These are phyloP conservation scores for Picus viridis DNA, from an alignment of 2,797 vertebrate genomes.

Conservation along the genomic window DNA sequence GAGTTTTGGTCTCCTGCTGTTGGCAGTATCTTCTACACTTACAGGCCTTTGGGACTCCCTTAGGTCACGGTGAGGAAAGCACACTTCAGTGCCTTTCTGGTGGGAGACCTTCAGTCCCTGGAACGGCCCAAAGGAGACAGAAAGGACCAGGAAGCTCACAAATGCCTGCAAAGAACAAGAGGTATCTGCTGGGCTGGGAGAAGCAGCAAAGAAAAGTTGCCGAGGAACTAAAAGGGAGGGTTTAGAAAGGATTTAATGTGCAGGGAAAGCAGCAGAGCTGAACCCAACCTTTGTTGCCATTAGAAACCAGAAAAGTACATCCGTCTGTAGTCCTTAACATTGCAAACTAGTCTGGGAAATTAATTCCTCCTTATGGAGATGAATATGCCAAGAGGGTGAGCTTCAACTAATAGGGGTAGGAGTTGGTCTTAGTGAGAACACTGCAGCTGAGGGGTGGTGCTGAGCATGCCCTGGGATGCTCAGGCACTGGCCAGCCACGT, in stretches of 20 bases:
- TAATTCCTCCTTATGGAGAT: neutral
- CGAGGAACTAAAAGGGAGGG: neutral
- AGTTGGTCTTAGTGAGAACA: neutral
- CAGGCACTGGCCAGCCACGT: accelerated
- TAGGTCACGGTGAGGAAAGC: neutral
- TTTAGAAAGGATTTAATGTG: neutral
- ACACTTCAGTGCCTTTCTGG: neutral
- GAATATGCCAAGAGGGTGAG: neutral
- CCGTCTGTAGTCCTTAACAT: neutral
- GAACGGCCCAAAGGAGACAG: neutral
- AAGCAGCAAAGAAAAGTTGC: neutral
- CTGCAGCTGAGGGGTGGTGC: neutral
- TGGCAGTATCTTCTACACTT: neutral
- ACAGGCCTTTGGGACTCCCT: neutral
- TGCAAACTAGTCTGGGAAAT: neutral
- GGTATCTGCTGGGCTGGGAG: neutral
- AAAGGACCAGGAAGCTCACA: neutral
- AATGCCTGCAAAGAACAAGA: constrained; percentile 1
- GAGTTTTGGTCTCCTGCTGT: neutral
- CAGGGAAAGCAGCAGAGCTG: neutral
- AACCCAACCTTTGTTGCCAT: neutral
- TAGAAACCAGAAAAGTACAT: neutral
- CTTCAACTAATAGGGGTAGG: neutral
- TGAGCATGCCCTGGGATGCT: accelerated
- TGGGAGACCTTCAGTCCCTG: neutral